Evolutionary conservation across 2,113 vertebrate genomes (phyloP).

Genomic region (Mionectes macconnelli): DNA sequence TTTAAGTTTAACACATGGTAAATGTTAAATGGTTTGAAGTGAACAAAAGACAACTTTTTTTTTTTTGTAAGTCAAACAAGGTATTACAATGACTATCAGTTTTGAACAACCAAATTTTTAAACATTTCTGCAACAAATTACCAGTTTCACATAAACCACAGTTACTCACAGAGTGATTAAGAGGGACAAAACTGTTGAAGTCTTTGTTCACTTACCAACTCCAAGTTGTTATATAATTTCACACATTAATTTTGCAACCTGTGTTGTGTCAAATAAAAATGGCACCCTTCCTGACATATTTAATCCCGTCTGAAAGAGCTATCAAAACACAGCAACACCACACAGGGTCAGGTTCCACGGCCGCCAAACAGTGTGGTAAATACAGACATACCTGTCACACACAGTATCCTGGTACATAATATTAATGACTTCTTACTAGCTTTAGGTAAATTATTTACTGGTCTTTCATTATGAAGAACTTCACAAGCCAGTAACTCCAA

Average conservation of each 20-base stretch:
- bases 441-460: neutral
- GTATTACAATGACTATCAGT: neutral
- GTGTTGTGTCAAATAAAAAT: neutral
- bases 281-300: neutral
- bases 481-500: neutral
- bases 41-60: neutral
- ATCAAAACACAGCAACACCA: neutral
- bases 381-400: neutral
- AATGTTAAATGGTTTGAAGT: neutral
- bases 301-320: neutral
- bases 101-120: neutral
- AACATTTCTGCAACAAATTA: neutral
- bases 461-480: neutral
- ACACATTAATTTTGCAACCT: neutral
- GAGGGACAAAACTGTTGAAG: neutral
- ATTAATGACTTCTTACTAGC: neutral
- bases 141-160: neutral
- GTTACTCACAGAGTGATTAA: neutral
- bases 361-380: neutral
- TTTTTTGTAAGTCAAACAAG: neutral
- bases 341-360: neutral
- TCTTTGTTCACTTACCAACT: neutral
- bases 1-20: neutral
- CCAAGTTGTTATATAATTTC: neutral
- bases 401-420: neutral